Conservation (phyloP, 2,797 vertebrate genomes). For the Peromyscus attwateri region DNA sequence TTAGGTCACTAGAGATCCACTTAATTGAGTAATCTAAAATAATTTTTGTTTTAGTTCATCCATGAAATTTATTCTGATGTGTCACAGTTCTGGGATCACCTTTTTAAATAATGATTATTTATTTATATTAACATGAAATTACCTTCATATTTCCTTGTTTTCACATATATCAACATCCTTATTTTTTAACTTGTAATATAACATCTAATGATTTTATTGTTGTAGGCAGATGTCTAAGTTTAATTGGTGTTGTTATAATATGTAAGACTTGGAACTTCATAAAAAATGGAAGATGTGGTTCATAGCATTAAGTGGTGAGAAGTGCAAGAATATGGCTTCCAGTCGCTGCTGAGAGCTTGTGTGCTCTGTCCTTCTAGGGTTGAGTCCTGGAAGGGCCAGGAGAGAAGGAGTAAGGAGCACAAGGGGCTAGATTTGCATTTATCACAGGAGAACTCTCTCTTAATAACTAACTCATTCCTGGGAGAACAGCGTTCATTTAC, state of each 20-base stretch:
- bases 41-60: slow-evolving; percentile 4
- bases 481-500: background rate
- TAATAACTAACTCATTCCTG: background rate
- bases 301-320: background rate
- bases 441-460: too few relatives aligned
- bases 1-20: slow-evolving; percentile 45
- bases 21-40: slow-evolving; percentile 49
- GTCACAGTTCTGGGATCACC: slow-evolving; percentile 20
- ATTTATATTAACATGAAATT: background rate
- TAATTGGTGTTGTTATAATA: background rate
- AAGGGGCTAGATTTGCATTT: background rate
- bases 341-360: background rate
- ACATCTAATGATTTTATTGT: background rate
- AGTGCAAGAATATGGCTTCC: too few relatives aligned
- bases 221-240: background rate
- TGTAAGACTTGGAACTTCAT: background rate
- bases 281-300: background rate
- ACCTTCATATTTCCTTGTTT: slow-evolving; percentile 33
- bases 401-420: too few relatives aligned
- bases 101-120: background rate
- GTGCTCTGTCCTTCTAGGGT: background rate
- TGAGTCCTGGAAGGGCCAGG: background rate
- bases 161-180: background rate
- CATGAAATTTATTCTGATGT: slow-evolving; percentile 28
- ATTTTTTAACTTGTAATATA: slow-evolving; percentile 30